Conservation (phyloP, 2,888 invertebrate genomes). For the Brachyptera risi region DNA sequence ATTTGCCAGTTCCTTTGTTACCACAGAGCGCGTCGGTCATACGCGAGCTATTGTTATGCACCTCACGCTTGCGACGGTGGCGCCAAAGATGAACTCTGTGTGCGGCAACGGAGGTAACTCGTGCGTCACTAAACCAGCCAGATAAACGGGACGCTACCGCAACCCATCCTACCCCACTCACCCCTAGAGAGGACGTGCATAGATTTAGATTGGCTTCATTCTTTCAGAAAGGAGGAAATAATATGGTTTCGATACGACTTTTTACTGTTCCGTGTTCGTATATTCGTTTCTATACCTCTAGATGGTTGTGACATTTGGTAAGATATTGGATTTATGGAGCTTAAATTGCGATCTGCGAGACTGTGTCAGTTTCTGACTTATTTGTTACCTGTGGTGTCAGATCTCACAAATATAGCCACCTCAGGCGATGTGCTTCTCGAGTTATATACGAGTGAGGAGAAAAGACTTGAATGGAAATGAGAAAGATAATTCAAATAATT, state of each 20-base stretch:
- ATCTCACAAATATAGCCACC: no score
- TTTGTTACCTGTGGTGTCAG: no score
- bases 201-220: constrained; percentile 14
- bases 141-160: background rate
- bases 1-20: background rate
- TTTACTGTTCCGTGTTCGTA: no score
- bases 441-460: no score
- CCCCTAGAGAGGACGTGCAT: constrained; percentile 10
- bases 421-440: no score
- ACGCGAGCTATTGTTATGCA: background rate
- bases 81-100: background rate
- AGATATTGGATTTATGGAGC: no score
- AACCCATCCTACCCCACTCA: background rate
- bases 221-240: background rate
- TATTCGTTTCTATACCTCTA: no score
- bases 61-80: background rate
- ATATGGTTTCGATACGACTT: constrained; percentile 6
- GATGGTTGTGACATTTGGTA: no score
- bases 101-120: background rate
- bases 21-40: background rate
- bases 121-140: background rate
- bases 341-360: no score
- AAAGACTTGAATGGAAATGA: no score
- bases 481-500: no score
- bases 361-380: no score